phyloP scores from a whole-genome alignment of 2,113 vertebrate species.

The Phylloscopus trochilus region DNA sequence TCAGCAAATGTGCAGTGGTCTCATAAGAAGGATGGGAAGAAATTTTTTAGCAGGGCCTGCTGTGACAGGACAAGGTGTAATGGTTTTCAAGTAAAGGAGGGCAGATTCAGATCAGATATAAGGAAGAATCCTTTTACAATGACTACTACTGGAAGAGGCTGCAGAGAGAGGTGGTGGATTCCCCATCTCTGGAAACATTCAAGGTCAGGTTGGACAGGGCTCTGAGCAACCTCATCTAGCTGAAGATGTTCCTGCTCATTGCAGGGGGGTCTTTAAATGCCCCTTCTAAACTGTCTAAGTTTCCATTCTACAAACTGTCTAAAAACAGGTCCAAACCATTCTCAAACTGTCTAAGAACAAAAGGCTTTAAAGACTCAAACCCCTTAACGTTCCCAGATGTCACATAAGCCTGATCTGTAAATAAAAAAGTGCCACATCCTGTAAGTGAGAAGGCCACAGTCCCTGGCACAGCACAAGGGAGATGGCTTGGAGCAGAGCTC shows the following conservation, averaged over 20 bases:
- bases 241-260: background rate
- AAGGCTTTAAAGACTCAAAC: background rate
- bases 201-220: accelerated
- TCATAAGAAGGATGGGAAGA: background rate
- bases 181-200: background rate
- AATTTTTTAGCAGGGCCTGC: background rate
- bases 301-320: background rate
- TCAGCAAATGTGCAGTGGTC: background rate
- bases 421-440: background rate
- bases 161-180: background rate
- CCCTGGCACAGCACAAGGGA: background rate
- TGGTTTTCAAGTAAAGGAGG: background rate
- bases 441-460: background rate
- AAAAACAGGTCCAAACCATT: background rate
- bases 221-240: background rate
- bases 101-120: background rate
- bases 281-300: background rate
- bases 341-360: background rate
- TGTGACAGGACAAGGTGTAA: background rate
- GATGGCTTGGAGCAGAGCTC: background rate
- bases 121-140: background rate
- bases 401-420: background rate
- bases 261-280: background rate
- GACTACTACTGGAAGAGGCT: background rate
- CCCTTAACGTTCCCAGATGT: background rate